These are phyloP conservation scores for Chrysotoxum bicinctum DNA, from an alignment of 2,888 invertebrate species.

Conservation along the genomic window DNA sequence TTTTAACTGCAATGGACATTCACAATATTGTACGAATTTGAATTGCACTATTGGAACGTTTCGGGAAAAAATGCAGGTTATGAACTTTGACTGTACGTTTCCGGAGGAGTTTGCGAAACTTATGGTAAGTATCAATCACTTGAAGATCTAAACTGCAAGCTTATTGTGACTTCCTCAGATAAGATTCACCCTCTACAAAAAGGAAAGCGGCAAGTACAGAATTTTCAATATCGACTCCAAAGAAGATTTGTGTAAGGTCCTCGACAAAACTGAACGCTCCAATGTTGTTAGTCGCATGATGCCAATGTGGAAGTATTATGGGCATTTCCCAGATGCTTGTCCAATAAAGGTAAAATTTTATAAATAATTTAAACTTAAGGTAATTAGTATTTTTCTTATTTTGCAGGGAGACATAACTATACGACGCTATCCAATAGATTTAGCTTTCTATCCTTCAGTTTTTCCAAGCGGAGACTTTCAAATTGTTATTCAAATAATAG, in stretches of 20 bases:
- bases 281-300: slow-evolving; percentile 60
- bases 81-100: slow-evolving; percentile 52
- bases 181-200: slow-evolving; percentile 52
- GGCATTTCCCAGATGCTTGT: slow-evolving; percentile 42
- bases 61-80: slow-evolving; percentile 60
- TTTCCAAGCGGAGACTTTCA: slow-evolving; percentile 59
- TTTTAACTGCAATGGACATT: slow-evolving; percentile 28
- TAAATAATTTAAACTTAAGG: neutral
- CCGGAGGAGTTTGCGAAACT: slow-evolving; percentile 33
- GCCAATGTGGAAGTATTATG: slow-evolving; percentile 68
- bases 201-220: slow-evolving; percentile 4
- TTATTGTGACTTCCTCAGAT: slow-evolving; percentile 6
- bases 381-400: neutral
- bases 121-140: neutral
- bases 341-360: slow-evolving; percentile 40
- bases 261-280: slow-evolving; percentile 57
- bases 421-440: slow-evolving; percentile 59
- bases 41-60: slow-evolving; percentile 48
- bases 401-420: slow-evolving; percentile 42
- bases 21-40: slow-evolving; percentile 31
- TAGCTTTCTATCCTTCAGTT: slow-evolving; percentile 54
- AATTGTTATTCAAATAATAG: slow-evolving; percentile 32
- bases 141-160: neutral
- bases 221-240: slow-evolving; percentile 49
- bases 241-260: slow-evolving; percentile 62